Conservation (phyloP, 2,113 vertebrate species). For the Saccopteryx bilineata region DNA sequence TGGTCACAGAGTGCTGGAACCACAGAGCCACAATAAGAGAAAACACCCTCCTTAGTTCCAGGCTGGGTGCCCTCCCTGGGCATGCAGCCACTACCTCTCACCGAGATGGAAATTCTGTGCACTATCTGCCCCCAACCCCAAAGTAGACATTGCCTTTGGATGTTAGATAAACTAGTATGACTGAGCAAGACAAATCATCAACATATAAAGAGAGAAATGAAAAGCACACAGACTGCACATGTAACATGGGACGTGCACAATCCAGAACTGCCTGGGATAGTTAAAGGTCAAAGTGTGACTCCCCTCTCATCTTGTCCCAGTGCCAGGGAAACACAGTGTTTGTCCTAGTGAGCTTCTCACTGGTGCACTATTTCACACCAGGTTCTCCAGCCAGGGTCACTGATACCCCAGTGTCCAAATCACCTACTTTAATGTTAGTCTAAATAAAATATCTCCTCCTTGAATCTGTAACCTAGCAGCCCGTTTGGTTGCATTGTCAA, state of each 20-base stretch:
- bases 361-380: neutral
- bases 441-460: neutral
- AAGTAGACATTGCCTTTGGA: neutral
- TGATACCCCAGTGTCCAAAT: fast-evolving
- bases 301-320: neutral
- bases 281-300: neutral
- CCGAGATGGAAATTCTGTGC: neutral
- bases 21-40: fast-evolving
- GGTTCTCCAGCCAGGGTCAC: neutral
- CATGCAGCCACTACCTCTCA: neutral
- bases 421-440: neutral
- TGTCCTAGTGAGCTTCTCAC: neutral
- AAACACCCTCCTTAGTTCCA: neutral
- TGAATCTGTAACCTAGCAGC: fast-evolving
- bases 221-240: fast-evolving
- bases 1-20: neutral
- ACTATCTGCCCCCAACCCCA: fast-evolving
- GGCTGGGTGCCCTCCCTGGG: neutral
- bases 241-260: neutral
- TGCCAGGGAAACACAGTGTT: neutral
- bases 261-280: neutral
- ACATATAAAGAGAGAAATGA: no score
- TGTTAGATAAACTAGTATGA: neutral
- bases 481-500: neutral
- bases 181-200: neutral